Base-by-base conservation (phyloP, 2,888 invertebrate genomes). In the Drosophila helvetica region DNA sequence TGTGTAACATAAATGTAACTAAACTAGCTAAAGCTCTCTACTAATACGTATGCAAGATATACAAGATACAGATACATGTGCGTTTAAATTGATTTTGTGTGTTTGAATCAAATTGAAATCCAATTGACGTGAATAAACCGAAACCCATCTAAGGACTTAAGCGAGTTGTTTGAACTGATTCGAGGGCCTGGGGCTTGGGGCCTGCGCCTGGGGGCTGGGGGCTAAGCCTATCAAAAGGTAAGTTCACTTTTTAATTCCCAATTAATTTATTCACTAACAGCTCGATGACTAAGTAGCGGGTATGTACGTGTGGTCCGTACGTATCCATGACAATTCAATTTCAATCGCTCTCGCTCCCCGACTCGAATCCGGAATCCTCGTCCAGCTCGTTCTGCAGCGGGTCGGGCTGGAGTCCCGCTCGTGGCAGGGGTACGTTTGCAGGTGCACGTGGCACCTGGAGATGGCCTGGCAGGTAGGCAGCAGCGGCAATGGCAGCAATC, bases 1-100 rank as follows among this genome's bases (percentile, higher is more conserved):
- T 80, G 78, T 84, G 80, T 78, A 77, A 84, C 71, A 75, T 83
- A 80, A 80, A 76, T 82, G 80, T 80, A 88, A 88, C 71, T 83
- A 74, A 88, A 88, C 71, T 71, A 78, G 78, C 64, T 77, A 74
- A 70, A 80, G 80, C 66, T 77, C 72, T 74, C 62, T 70, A 70
- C 81, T 80, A 86, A 74, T 59, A 27, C 25, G 55, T 54, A 65
- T 56, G 55, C 50, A 52, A 46, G 33, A 46, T 30, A 46, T 30
- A n/a, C 59, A 48, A 56, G 57, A 63, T 56, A 58, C 50, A 50
- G 25, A 27, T 42, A n/a, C 59, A 43, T 50, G 50, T 66, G 69
- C 77, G 61, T 76, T 69, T 73, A 76, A 82, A 82, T 68, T 62
- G 71, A 60, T 66, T 71, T 78, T 75, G 67, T 50, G 51, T 58